A percentile compares a stretch with the other conserved stretches of the same genome.
phyloP scores from a whole-genome alignment of 2,888 invertebrate species.

The Erebia epiphron region DNA sequence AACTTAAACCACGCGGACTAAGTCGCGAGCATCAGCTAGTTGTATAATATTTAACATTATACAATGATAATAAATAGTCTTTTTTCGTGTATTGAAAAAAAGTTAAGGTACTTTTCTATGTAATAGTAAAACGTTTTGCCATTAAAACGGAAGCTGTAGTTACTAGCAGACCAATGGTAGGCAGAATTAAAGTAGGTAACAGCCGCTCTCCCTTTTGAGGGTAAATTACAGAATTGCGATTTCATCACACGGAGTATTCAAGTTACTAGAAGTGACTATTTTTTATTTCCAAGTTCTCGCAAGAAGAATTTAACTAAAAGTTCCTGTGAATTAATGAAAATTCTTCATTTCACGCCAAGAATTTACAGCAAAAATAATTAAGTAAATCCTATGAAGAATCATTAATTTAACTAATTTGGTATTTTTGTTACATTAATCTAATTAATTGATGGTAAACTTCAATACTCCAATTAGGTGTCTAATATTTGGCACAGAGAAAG shows the following conservation, averaged over 20 bases:
- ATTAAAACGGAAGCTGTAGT: constrained; percentile 11
- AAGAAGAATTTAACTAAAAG: too few species aligned
- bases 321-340: too few species aligned
- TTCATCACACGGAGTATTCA: constrained; percentile 42
- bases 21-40: rapidly evolving
- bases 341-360: too few species aligned
- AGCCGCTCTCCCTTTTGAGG: constrained; percentile 53
- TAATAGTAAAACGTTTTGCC: not conserved
- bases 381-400: too few species aligned
- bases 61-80: not conserved
- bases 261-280: constrained; percentile 45
- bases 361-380: too few species aligned
- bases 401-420: not conserved
- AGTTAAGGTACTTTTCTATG: not conserved
- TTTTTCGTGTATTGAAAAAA: not conserved
- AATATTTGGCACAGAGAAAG: too few species aligned
- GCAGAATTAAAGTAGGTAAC: constrained; percentile 53
- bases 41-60: too few species aligned
- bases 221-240: constrained; percentile 66
- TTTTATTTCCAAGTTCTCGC: not conserved
- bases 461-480: too few species aligned
- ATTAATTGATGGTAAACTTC: too few species aligned
- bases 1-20: too few species aligned
- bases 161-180: constrained; percentile 24
- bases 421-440: not conserved